phyloP scores from a whole-genome alignment of 1,140 invertebrate genomes.

The Archivesica marissinica region DNA sequence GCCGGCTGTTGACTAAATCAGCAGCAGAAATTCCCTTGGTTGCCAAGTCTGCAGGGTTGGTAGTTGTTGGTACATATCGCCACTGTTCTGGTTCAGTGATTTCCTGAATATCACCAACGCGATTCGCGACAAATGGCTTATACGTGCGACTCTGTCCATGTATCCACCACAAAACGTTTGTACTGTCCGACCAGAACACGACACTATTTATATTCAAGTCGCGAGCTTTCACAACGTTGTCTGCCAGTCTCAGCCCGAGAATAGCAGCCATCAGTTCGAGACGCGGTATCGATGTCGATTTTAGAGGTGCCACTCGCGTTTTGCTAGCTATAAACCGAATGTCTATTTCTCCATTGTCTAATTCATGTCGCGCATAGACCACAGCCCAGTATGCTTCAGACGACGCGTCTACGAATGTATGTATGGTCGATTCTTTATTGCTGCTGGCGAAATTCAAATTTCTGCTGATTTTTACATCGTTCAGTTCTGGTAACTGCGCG shows the following conservation, averaged over 20 bases:
- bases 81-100: slow-evolving; percentile 7
- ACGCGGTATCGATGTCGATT: not conserved
- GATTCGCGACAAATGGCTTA: slow-evolving; percentile 42
- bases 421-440: not conserved
- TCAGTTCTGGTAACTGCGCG: not conserved
- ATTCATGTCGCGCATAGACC: not conserved
- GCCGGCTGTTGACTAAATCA: not conserved
- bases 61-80: slow-evolving; percentile 5
- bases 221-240: not conserved
- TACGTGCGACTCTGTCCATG: slow-evolving; percentile 4
- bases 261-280: slow-evolving; percentile 8
- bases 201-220: not conserved
- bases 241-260: not conserved
- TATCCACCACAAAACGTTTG: slow-evolving; percentile 37
- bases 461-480: not conserved
- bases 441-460: not conserved
- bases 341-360: not conserved
- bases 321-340: not conserved
- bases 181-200: slow-evolving; percentile 42
- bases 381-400: not conserved
- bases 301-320: slow-evolving; percentile 2
- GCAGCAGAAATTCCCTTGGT: not conserved
- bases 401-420: slow-evolving; percentile 9
- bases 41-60: not conserved
- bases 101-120: slow-evolving; percentile 14